Evolutionary conservation across 92 coral and sea anemone genomes (phyloP).

Genomic region (Phenganax subtilis): DNA sequence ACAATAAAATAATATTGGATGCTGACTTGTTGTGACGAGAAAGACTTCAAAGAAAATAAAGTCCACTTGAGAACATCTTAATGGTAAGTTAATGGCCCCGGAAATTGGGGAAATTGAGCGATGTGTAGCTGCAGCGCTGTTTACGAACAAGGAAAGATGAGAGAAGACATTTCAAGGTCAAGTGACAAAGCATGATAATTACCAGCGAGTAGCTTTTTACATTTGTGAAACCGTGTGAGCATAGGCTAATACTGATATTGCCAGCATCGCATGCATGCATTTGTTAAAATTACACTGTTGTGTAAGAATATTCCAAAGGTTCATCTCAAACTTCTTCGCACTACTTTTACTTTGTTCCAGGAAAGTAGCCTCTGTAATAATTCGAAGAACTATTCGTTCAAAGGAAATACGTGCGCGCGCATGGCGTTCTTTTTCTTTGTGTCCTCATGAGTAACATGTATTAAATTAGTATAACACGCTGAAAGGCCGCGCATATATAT

Average conservation of each 20-base stretch:
- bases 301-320: neutral
- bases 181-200: neutral
- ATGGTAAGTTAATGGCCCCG: slow-evolving; percentile 7
- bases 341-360: too few relatives aligned
- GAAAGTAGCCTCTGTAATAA: too few relatives aligned
- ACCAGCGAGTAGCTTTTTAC: too few relatives aligned
- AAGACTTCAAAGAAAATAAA: neutral
- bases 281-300: neutral
- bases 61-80: neutral
- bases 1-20: too few relatives aligned
- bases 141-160: neutral
- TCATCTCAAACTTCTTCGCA: too few relatives aligned
- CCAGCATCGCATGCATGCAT: neutral
- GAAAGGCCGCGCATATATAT: too few relatives aligned
- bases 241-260: neutral
- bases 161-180: neutral
- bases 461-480: too few relatives aligned
- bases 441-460: too few relatives aligned
- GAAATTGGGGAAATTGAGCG: neutral
- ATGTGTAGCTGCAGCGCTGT: neutral
- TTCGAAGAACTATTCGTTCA: too few relatives aligned
- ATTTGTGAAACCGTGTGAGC: neutral
- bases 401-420: too few relatives aligned
- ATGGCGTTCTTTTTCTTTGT: too few relatives aligned
- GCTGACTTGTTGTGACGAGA: neutral